These are phyloP conservation scores for Aricia artaxerxes DNA, from an alignment of 2,888 invertebrate genomes.

Conservation along the genomic window DNA sequence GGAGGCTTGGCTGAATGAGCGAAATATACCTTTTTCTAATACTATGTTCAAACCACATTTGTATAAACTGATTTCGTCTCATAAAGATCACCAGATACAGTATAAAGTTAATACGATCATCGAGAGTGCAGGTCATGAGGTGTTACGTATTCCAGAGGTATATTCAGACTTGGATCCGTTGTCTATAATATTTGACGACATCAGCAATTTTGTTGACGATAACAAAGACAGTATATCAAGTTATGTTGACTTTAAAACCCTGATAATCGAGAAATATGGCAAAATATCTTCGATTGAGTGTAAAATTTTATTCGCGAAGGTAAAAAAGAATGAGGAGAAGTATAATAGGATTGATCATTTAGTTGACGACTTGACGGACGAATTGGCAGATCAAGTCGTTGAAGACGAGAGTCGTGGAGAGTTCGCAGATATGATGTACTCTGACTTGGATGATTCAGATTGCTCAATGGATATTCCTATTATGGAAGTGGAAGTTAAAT, in stretches of 20 bases:
- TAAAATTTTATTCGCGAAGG: neutral
- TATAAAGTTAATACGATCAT: neutral
- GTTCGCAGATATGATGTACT: neutral
- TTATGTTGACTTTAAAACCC: neutral
- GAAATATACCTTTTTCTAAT: neutral
- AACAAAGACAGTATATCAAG: neutral
- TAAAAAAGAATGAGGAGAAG: neutral
- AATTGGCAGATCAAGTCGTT: slow-evolving; percentile 20
- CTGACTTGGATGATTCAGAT: neutral
- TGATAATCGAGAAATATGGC: neutral
- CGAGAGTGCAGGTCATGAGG: neutral
- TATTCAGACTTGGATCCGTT: neutral
- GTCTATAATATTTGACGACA: neutral
- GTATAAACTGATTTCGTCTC: neutral
- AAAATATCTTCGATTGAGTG: neutral
- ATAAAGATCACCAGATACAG: neutral
- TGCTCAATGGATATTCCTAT: neutral
- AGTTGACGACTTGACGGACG: slow-evolving; percentile 14
- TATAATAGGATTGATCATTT: neutral
- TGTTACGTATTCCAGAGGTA: neutral
- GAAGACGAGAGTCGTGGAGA: neutral
- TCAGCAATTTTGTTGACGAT: neutral
- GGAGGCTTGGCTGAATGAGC: neutral
- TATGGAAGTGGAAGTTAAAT: neutral
- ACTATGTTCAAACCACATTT: neutral